A percentile compares a stretch with the other conserved stretches of the same genome.
Evolutionary conservation across 2,888 invertebrate genomes (phyloP).

Genomic region (Drosophila trichaetosa): DNA sequence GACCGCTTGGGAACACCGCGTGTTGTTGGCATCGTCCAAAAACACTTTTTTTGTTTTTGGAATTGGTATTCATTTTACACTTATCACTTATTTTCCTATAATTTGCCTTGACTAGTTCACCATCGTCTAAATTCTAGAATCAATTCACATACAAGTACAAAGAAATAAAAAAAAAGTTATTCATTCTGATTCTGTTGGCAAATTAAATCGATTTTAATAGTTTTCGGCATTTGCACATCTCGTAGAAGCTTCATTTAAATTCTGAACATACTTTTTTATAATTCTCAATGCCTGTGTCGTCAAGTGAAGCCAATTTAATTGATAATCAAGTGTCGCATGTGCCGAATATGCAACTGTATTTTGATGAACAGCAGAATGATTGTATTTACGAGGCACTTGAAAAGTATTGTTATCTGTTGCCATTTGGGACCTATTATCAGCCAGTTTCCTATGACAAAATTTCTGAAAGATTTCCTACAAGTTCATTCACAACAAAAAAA

Average conservation of each 20-base stretch:
- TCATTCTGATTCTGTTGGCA: neutral
- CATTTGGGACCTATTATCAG: neutral
- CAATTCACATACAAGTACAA: neutral
- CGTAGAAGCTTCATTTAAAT: constrained; percentile 8
- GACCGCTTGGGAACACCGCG: constrained; percentile 21
- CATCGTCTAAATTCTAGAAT: neutral
- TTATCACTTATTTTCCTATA: neutral
- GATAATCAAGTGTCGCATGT: constrained; percentile 16
- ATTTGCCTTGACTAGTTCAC: neutral
- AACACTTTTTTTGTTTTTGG: neutral
- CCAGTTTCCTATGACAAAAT: constrained; percentile 31
- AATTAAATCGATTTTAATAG: neutral
- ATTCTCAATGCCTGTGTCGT: neutral
- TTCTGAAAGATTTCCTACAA: constrained; percentile 24
- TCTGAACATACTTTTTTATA: constrained; percentile 8
- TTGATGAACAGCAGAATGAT: constrained; percentile 5
- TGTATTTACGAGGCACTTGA: constrained; percentile 16
- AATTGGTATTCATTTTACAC: neutral
- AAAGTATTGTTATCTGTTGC: constrained; percentile 23
- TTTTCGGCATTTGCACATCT: neutral
- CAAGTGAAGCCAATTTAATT: constrained; percentile 23
- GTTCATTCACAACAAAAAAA: constrained; percentile 63
- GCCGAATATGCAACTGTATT: neutral
- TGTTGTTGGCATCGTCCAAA: constrained; percentile 14
- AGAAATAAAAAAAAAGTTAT: neutral